Evolutionary conservation across 2,113 vertebrate species (phyloP).

Genomic region (Hystrix cristata): DNA sequence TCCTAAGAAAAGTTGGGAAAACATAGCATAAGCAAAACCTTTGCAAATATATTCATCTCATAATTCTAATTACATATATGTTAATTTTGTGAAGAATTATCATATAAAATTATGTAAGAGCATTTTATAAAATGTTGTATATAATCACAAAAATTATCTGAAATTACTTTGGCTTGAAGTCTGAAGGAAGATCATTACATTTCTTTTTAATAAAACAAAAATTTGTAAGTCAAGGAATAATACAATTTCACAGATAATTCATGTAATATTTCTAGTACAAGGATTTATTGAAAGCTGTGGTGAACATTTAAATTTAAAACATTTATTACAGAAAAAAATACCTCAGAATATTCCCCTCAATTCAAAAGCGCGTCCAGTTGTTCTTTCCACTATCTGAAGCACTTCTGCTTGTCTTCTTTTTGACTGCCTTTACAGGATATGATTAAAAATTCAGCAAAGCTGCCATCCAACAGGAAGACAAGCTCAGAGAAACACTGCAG

Average conservation of each 20-base stretch:
- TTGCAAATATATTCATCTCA: not conserved
- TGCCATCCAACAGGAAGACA: not conserved
- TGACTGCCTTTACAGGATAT: not conserved
- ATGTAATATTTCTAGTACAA: not conserved
- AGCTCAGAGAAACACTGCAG: not conserved
- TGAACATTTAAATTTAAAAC: not conserved
- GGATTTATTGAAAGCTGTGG: not conserved
- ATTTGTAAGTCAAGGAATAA: not conserved
- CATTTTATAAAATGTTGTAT: not conserved
- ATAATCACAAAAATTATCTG: not conserved
- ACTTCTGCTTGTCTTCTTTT: not conserved
- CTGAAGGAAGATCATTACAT: not conserved
- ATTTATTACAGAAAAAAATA: not conserved
- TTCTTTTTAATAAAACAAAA: not conserved
- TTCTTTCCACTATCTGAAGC: not conserved
- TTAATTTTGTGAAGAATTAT: not conserved
- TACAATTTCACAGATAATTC: not conserved
- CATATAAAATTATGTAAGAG: not conserved
- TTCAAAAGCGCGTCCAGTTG: not conserved
- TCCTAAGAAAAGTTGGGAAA: not conserved
- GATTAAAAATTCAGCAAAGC: not conserved
- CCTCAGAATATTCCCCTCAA: not conserved
- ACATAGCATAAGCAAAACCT: not conserved
- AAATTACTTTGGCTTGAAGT: not conserved
- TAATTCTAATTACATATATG: not conserved